Evolutionary conservation across 2,888 invertebrate species (phyloP), one percentile per base, ranked within the genome.

Genomic region (Cryptocheilus praepositus): DNA sequence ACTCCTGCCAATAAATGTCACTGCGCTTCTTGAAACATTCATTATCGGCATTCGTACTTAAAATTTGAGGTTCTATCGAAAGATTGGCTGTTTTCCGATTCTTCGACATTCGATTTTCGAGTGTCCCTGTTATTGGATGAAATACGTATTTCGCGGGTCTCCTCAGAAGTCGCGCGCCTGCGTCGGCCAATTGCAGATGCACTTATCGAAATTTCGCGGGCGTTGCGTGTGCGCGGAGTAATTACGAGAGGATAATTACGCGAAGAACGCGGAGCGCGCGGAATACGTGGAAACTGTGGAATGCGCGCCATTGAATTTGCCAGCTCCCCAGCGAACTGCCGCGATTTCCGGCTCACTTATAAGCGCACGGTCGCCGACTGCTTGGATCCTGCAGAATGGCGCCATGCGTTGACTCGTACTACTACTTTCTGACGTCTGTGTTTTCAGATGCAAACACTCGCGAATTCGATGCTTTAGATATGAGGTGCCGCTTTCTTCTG

Each of bases 181-280:
- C n/a, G n/a, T n/a, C n/a, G 15, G 5, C 15, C 28, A 16, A 16
- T 16, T 36, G 36, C 16, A 13, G n/a, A 16, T 4, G 16, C 21
- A 25, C 36, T 21, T 25, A 4, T 4, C 11, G 25, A 21, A n/a
- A 43, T 8, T n/a, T 8, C 7, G 36, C 36, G 36, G 36, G 15
- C 54, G 16, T 11, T 58, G 54, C n/a, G 44, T 45, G 25, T 43
- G 57, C 59, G 58, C 58, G 64, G 19, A 68, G 67, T 64, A 70
- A 70, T 70, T 70, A 70, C 67, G 64, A 61, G 67, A 44, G 52
- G 55, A 70, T 70, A 70, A 70, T 70, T 70, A 70, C 64, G 58
- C 46, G 67, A 60, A 67, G 67, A 70, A 67, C 70, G 70, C 56
- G 56, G 51, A 63, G 57, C 60, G 52, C 63, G 67, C 63, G 66